Percentiles rank a stretch among this genome's conserved stretches.
Evolutionary conservation across 2,888 invertebrate genomes (phyloP).

Genomic region (Harpalus rubripes): DNA sequence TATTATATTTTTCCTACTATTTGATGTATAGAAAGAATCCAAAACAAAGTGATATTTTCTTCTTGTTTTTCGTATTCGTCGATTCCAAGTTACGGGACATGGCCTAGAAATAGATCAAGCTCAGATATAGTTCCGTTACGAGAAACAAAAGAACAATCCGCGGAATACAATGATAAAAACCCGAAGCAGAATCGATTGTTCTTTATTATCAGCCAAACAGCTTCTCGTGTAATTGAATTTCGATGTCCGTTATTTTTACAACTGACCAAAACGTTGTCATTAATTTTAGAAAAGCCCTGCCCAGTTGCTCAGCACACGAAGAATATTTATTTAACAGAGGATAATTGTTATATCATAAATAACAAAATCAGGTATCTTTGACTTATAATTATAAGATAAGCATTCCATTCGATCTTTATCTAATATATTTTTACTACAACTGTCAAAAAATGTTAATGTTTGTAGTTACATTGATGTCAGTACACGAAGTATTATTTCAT

Average conservation of each 20-base stretch:
- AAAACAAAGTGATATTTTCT: not conserved
- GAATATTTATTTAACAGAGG: too few species aligned
- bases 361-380: too few species aligned
- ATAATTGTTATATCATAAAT: too few species aligned
- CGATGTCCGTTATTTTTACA: conserved; percentile 58
- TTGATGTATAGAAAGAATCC: too few species aligned
- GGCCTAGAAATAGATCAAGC: conserved; percentile 53
- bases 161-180: conserved; percentile 57
- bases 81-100: conserved; percentile 50
- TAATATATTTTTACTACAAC: too few species aligned
- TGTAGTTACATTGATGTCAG: too few species aligned
- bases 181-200: conserved; percentile 52
- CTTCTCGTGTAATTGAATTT: conserved; percentile 57
- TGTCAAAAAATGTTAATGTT: too few species aligned
- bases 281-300: conserved; percentile 30
- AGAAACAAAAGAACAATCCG: conserved; percentile 56
- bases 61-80: not conserved
- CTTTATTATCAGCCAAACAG: conserved; percentile 55
- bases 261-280: conserved; percentile 42
- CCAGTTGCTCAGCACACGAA: not conserved
- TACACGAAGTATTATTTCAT: too few species aligned
- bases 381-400: too few species aligned
- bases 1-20: too few species aligned
- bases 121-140: conserved; percentile 56
- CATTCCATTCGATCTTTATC: too few species aligned